Evolutionary conservation across 2,113 vertebrate species (phyloP).

Genomic region (Urocynchramus pylzowi): DNA sequence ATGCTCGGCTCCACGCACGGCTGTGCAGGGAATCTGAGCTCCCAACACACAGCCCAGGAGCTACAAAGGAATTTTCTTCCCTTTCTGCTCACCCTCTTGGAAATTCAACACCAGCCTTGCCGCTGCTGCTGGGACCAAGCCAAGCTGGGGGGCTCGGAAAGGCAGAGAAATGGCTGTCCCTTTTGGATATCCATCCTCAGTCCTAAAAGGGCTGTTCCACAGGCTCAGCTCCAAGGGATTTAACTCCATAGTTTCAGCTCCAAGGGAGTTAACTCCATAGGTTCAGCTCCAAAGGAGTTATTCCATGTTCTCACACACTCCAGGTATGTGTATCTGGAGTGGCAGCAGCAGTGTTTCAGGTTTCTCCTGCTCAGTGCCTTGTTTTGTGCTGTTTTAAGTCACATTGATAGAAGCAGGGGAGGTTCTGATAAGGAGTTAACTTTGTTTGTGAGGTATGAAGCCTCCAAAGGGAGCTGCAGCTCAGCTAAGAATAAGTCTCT

Average conservation of each 20-base stretch:
- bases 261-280: background rate
- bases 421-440: background rate
- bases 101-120: background rate
- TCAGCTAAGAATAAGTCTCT: background rate
- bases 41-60: background rate
- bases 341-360: rapidly evolving
- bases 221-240: too few relatives aligned
- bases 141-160: background rate
- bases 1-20: rapidly evolving
- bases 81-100: background rate
- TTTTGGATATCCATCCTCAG: background rate
- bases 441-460: background rate
- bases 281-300: background rate
- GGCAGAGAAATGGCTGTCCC: background rate
- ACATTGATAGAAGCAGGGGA: background rate
- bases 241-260: background rate
- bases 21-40: background rate
- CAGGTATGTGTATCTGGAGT: rapidly evolving
- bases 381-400: background rate
- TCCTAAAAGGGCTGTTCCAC: rapidly evolving
- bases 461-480: background rate
- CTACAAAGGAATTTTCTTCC: background rate
- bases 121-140: background rate
- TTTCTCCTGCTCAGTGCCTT: background rate
- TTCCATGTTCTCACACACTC: background rate